Evolutionary conservation across 2,888 invertebrate genomes (phyloP).

Genomic region (Syrphus vitripennis): DNA sequence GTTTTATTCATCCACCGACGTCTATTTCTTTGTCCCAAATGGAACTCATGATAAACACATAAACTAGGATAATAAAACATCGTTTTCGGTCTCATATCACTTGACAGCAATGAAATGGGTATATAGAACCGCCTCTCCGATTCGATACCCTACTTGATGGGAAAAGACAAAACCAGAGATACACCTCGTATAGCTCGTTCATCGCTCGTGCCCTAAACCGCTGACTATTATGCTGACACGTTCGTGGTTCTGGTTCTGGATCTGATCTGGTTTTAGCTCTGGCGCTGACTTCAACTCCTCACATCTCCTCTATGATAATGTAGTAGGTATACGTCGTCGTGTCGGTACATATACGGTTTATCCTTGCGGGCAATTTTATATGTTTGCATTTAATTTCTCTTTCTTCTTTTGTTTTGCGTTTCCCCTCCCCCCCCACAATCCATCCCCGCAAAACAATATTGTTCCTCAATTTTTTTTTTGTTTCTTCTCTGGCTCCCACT

Average conservation of each 20-base stretch:
- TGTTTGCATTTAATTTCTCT: constrained; percentile 71
- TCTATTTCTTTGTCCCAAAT: background rate
- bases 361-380: constrained; percentile 67
- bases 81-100: constrained; percentile 28
- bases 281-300: background rate
- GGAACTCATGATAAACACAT: constrained; percentile 8
- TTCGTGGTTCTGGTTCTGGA: constrained; percentile 1
- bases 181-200: constrained; percentile 40
- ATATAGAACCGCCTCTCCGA: background rate
- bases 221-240: constrained; percentile 49
- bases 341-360: constrained; percentile 45
- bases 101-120: constrained; percentile 41
- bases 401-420: constrained; percentile 28
- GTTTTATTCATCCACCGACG: constrained; percentile 32
- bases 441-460: constrained; percentile 55
- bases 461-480: constrained; percentile 43
- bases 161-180: constrained; percentile 61
- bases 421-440: background rate
- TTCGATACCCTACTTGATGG: constrained; percentile 56
- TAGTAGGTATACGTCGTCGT: no score
- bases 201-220: constrained; percentile 24
- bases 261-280: background rate
- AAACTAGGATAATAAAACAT: constrained; percentile 44
- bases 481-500: background rate
- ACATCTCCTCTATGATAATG: background rate